These are phyloP conservation scores for Caenorhabditis sp. DNA, from an alignment of 2,888 invertebrate genomes.

Conservation along the genomic window DNA sequence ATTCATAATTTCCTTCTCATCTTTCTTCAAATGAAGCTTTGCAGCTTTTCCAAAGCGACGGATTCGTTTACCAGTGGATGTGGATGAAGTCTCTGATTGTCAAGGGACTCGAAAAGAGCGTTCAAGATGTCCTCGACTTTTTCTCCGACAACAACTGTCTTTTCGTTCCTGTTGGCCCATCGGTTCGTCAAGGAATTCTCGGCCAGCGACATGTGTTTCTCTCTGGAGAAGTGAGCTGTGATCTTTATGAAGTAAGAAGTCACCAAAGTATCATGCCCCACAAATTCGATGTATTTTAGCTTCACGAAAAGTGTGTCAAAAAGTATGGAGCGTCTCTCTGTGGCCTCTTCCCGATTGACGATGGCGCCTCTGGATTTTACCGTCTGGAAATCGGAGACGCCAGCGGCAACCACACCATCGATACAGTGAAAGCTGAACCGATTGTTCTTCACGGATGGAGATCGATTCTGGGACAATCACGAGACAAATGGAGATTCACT, in stretches of 20 bases:
- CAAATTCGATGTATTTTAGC: conserved; percentile 26
- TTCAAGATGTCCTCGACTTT: conserved; percentile 50
- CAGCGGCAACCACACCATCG: conserved; percentile 50
- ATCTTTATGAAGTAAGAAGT: conserved; percentile 29
- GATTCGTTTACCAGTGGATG: conserved; percentile 68
- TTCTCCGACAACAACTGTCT: conserved; percentile 38
- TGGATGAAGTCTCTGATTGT: conserved; percentile 68
- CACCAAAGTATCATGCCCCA: not conserved
- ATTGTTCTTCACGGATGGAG: conserved; percentile 67
- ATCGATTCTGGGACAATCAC: conserved; percentile 31
- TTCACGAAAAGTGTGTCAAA: conserved; percentile 57
- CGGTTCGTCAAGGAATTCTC: conserved; percentile 45
- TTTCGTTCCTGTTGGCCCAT: conserved; percentile 58
- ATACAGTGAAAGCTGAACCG: conserved; percentile 60
- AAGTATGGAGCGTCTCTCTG: conserved; percentile 56
- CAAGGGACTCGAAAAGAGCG: conserved; percentile 54
- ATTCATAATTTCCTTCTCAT: not conserved
- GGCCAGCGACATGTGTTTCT: conserved; percentile 47
- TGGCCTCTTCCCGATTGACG: conserved; percentile 63
- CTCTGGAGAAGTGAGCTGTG: conserved; percentile 67
- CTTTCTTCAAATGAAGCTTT: too few species aligned
- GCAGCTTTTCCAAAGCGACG: conserved; percentile 62
- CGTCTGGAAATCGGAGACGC: conserved; percentile 72
- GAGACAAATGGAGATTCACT: conserved; percentile 50
- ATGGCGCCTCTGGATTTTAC: conserved; percentile 39